A percentile compares a stretch with the other conserved stretches of the same genome.
These are phyloP conservation scores for Apamea sordens DNA, from an alignment of 2,888 invertebrate genomes.

Conservation along the genomic window DNA sequence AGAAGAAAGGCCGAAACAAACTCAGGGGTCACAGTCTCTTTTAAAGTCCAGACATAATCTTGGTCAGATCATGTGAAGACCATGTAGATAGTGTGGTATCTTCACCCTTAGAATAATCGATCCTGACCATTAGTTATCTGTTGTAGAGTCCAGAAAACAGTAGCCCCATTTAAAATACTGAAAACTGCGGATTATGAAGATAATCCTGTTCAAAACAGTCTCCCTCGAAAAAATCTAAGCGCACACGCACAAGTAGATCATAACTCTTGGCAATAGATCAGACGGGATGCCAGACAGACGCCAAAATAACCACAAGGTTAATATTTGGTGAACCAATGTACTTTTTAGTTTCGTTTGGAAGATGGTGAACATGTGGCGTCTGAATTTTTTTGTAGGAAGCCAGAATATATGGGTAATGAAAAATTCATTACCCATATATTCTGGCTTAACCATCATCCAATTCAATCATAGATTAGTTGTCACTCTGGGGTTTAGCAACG, in stretches of 20 bases:
- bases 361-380: not conserved
- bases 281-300: slow-evolving; percentile 66
- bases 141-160: not conserved
- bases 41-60: too few species aligned
- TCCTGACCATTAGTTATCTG: not conserved
- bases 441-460: too few species aligned
- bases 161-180: not conserved
- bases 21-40: too few species aligned
- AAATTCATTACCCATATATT: too few species aligned
- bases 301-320: slow-evolving; percentile 60
- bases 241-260: slow-evolving; percentile 43
- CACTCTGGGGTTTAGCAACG: too few species aligned
- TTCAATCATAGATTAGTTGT: too few species aligned
- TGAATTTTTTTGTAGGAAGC: not conserved
- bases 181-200: not conserved
- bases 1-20: too few species aligned
- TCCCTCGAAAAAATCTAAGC: slow-evolving; percentile 11
- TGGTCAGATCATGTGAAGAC: too few species aligned
- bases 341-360: slow-evolving; percentile 30
- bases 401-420: not conserved
- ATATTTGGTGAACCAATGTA: slow-evolving; percentile 20
- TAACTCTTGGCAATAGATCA: slow-evolving; percentile 65
- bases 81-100: too few species aligned
- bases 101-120: not conserved
- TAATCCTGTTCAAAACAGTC: slow-evolving; percentile 21